Base-by-base conservation (phyloP, 2,113 vertebrate genomes). In the Ictidomys tridecemlineatus region DNA sequence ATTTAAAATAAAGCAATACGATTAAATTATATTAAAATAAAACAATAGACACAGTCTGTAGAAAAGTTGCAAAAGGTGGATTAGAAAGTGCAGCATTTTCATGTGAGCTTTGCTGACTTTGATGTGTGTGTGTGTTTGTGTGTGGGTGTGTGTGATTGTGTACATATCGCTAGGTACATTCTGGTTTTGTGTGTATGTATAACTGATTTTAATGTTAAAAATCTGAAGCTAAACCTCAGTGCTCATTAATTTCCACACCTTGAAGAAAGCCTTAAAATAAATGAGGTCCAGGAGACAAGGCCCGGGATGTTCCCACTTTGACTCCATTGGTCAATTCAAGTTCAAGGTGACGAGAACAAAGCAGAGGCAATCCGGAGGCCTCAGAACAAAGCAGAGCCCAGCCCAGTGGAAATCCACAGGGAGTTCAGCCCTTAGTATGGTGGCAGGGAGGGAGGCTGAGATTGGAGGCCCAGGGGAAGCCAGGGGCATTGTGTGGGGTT, bases 241-340 rank as follows among this genome's bases (percentile, higher is more conserved):
- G 0, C 10, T 82, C 69, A 78, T 13, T 72, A 30, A 24, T 72
- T 67, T 94, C 34, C n/a, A 86, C 0, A 61, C 8, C 34, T 78
- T 87, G 48, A 34, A 80, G 69, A 67, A 94, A 90, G 13, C 1
- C 28, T 74, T 84, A 48, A 91, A 94, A 69, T 86, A 48, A 51
- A 3, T n/a, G 17, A 94, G 1, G 4, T 74, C 69, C 4, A 37
- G 39, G 65, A 37, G 22, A 79, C 9, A 61, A 30, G 30, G 28
- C 17, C 65, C 67, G 56, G 56, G 32, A 24, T 58, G 37, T 56
- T 85, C 65, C 14, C 74, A 42, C 72, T 51, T 24, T n/a, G 51
- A 45, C 65, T 56, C 26, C 12, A 34, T 6, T 53, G 45, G 61
- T 45, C 12, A 28, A 30, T 74, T 69, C 56, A 14, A 69, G 22